phyloP scores from a whole-genome alignment of 2,113 vertebrate species.

The Pluvianellus socialis region DNA sequence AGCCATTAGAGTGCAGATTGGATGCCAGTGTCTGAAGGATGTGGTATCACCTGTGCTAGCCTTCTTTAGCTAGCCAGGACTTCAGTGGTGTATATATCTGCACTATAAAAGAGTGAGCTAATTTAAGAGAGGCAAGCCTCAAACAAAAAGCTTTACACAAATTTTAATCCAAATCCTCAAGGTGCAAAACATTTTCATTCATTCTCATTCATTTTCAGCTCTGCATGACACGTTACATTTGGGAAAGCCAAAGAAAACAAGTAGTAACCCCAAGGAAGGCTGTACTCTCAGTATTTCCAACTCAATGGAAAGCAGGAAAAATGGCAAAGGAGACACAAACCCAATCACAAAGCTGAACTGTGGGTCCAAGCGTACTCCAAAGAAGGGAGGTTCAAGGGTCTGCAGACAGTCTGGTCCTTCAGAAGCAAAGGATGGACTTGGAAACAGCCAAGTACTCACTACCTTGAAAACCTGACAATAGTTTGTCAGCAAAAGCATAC shows the following conservation, averaged over 20 bases:
- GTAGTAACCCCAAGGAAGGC: not conserved
- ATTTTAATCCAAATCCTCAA: not conserved
- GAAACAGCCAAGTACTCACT: not conserved
- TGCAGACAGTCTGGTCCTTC: not conserved
- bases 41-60: not conserved
- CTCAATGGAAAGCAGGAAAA: not conserved
- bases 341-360: not conserved
- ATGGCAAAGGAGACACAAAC: not conserved
- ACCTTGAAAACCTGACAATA: not conserved
- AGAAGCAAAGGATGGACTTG: not conserved
- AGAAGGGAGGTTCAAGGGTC: not conserved
- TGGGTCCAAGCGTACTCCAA: not conserved
- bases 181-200: not conserved
- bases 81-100: not conserved
- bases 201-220: not conserved
- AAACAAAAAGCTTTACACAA: not conserved
- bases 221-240: not conserved
- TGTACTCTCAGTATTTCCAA: not conserved
- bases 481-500: not conserved
- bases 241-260: not conserved
- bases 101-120: not conserved
- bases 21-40: not conserved
- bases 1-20: not conserved
- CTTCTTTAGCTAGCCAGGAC: not conserved
- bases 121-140: not conserved